Evolutionary conservation across 2,113 vertebrate genomes (phyloP), one percentile per base, ranked within the genome.

Genomic region (Zosterops pallidus): DNA sequence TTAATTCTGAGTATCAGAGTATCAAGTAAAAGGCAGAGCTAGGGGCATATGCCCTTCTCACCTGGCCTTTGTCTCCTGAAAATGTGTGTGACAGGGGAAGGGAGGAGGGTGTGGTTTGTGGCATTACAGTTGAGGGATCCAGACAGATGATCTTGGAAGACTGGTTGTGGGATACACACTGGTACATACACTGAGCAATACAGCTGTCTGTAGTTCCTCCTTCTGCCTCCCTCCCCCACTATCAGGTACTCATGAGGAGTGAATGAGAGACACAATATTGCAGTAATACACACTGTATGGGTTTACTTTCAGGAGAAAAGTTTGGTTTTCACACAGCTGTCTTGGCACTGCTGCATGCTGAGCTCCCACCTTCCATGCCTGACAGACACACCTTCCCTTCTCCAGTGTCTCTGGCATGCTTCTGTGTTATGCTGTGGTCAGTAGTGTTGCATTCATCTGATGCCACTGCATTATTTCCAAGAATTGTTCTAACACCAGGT

Each of bases 251-350:
- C 35, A 5, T 52, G 77, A 84, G 85, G 76, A 97, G 71, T 52
- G 68, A 95, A 52, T 68, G 90, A 90, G 94, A 63, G 50, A 81
- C 68, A 78, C 87, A 89, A 68, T 69, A 91, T 4, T 64, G 60
- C 53, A 75, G 91, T 84, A 94, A 42, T 50, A 26, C 49, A 78
- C 39, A 68, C 39, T 47, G 59, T 68, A 89, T 9, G 14, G 11
- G 41, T 92, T 93, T 46, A 46, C 49, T 94, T 95, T 80, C 26
- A 67, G 76, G 64, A 96, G 77, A 77, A 97, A 26, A 37, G 56
- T 52, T 91, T 94, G 63, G 41, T 79, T 90, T 44, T 72, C 81
- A 76, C 86, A n/a, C 35, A 89, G 70, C 90, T 69, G 1, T 59
- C 76, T 86, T 90, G 87, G 63, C 57, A 83, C 86, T 35, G 60